A percentile compares a stretch with the other conserved stretches of the same genome.
These are phyloP conservation scores for Zygaena filipendulae DNA, from an alignment of 2,888 invertebrate species.

Conservation along the genomic window DNA sequence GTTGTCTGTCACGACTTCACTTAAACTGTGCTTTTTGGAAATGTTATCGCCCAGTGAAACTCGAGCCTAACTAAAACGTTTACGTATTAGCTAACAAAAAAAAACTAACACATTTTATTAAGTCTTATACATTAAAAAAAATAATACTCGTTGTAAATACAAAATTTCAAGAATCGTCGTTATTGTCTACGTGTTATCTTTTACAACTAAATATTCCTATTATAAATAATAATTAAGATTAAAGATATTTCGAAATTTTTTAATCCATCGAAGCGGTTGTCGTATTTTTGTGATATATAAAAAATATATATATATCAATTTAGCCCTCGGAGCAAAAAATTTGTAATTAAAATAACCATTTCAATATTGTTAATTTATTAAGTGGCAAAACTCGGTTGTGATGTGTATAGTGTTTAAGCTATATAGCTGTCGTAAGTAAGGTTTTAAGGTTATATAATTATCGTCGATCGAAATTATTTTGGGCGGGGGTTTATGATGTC, in stretches of 20 bases:
- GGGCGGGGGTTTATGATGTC: conserved; percentile 19
- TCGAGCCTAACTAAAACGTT: conserved; percentile 22
- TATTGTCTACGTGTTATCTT: conserved; percentile 47
- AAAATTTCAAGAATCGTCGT: conserved; percentile 24
- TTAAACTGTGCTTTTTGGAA: conserved; percentile 55
- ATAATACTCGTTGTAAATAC: conserved; percentile 19
- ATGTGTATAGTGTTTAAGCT: conserved; percentile 61
- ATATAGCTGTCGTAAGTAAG: conserved; percentile 56
- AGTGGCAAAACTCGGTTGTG: conserved; percentile 68
- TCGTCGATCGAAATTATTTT: conserved; percentile 11
- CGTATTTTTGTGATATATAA: conserved; percentile 62
- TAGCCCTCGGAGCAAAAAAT: not conserved
- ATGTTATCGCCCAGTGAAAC: conserved; percentile 44
- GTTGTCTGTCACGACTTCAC: conserved; percentile 23
- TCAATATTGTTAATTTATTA: conserved; percentile 25
- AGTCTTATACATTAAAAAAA: conserved; percentile 17
- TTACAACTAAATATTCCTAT: conserved; percentile 19
- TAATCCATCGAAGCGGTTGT: conserved; percentile 64
- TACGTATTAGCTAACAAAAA: too few relatives aligned
- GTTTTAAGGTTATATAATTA: conserved; percentile 14
- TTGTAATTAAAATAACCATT: not conserved
- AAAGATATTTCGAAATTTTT: conserved; percentile 45
- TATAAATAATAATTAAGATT: too few relatives aligned
- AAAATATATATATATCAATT: not conserved
- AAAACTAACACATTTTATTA: conserved; percentile 19